Evolutionary conservation across 35 echinoderm and acorn worm species (phyloP), one percentile per base, ranked within the genome.

Genomic region (Ophiothrix spiculata): DNA sequence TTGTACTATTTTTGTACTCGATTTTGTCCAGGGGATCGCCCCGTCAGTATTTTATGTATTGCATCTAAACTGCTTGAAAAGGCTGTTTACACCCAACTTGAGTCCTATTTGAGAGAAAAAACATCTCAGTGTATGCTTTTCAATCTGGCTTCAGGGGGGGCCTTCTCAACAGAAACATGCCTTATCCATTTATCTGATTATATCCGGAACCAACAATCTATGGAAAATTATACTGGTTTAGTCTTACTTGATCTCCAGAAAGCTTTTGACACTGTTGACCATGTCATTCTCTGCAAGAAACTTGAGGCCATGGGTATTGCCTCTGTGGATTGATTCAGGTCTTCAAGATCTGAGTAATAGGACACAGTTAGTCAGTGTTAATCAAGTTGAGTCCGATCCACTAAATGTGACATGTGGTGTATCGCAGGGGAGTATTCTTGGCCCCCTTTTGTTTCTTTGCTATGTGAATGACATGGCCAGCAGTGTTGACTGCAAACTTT

Each of bases 181-280:
- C 77, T 86, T 13, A 86, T 60, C 76, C 73, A 75, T 16, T 29
- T 86, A 1, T 76, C 84, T 8, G 64, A 86, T 60, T 75, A 86
- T 39, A 76, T 86, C 40, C 64, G 36, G 35, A 74, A 31, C 32
- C 60, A 86, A 39, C 39, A 31, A 33, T 64, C 34, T 21, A 76
- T 25, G 28, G 84, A 73, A 12, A 86, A 86, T 86, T 76, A 86
- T 86, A 86, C 60, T 38, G 63, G 84, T 75, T 41, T 76, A 37
- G 36, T 86, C 15, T 37, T 38, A 38, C 32, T 84, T 17, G 73
- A 86, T 76, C 39, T 86, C 2, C 84, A 75, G 39, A 86, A 86
- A 37, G 64, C 84, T 41, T 86, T 76, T 37, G 84, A 86, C 64
- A 86, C 69, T 41, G 84, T 76, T 31, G 84, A 86, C 69, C 84